Conservation (phyloP, 2,888 invertebrate genomes). For the Phaedon cochleariae region DNA sequence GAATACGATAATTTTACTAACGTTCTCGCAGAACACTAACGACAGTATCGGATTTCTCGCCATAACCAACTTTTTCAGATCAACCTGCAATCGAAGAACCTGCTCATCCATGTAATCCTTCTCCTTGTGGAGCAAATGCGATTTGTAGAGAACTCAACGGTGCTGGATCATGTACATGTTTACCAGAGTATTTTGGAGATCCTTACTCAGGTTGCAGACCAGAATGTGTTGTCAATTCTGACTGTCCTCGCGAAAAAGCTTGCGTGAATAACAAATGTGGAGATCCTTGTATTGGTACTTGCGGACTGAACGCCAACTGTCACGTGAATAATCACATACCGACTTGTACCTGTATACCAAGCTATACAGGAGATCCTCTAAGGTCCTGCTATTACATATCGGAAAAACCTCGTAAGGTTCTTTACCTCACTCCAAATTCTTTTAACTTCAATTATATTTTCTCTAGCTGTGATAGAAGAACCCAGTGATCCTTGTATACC, state of each 20-base stretch:
- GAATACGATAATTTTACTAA: conserved; percentile 24
- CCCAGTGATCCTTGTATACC: conserved; percentile 69
- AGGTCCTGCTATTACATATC: conserved; percentile 72
- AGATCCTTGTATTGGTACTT: conserved; percentile 84
- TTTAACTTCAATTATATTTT: too few species aligned
- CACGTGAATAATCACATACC: conserved; percentile 85
- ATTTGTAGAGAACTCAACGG: conserved; percentile 83
- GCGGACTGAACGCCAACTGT: conserved; percentile 85
- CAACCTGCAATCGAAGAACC: conserved; percentile 64
- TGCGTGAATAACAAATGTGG: conserved; percentile 86
- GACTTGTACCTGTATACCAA: conserved; percentile 76
- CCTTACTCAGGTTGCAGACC: conserved; percentile 87
- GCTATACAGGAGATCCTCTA: conserved; percentile 82
- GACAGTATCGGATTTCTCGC: neutral
- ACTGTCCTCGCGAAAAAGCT: conserved; percentile 79
- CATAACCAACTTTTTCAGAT: conserved; percentile 53
- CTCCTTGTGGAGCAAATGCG: conserved; percentile 88
- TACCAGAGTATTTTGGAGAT: conserved; percentile 85
- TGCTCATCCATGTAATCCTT: conserved; percentile 78
- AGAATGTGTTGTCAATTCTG: conserved; percentile 87
- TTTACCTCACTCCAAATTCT: neutral
- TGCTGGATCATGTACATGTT: conserved; percentile 83
- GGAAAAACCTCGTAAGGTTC: conserved; percentile 58
- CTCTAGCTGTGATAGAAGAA: conserved; percentile 48
- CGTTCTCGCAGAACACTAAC: neutral